A percentile compares a stretch with the other conserved stretches of the same genome.
phyloP scores from a whole-genome alignment of 2,113 vertebrate genomes.

The Misgurnus mizolepis region DNA sequence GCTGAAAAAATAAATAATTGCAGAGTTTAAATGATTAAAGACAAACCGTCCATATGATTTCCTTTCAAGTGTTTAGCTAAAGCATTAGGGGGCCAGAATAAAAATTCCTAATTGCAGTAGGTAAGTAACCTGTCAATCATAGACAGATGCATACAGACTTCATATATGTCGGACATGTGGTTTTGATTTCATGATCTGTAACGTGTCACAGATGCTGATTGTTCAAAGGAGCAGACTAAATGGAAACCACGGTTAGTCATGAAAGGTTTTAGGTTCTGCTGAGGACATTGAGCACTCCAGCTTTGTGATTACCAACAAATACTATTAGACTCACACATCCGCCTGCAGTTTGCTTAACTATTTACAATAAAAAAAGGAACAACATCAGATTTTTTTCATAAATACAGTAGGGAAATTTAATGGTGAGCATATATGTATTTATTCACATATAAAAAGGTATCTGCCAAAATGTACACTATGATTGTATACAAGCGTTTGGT shows the following conservation, averaged over 20 bases:
- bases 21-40: background rate
- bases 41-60: background rate
- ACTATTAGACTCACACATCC: background rate
- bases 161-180: slow-evolving; percentile 21
- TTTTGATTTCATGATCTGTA: slow-evolving; percentile 39
- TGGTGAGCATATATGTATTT: no score
- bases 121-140: slow-evolving; percentile 3
- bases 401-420: background rate
- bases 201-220: background rate
- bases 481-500: no score
- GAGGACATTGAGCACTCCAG: background rate
- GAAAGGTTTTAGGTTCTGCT: background rate
- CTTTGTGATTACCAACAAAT: background rate
- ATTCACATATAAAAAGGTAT: no score
- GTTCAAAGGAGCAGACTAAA: slow-evolving; percentile 22
- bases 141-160: slow-evolving; percentile 2
- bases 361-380: background rate
- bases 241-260: background rate
- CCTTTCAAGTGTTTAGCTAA: background rate
- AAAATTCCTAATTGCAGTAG: slow-evolving; percentile 5
- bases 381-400: background rate
- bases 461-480: no score
- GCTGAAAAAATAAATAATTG: background rate
- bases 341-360: background rate
- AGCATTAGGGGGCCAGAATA: background rate